Evolutionary conservation across 2,113 vertebrate species (phyloP), one percentile per base, ranked within the genome.

Genomic region (Mastomys natalensis): DNA sequence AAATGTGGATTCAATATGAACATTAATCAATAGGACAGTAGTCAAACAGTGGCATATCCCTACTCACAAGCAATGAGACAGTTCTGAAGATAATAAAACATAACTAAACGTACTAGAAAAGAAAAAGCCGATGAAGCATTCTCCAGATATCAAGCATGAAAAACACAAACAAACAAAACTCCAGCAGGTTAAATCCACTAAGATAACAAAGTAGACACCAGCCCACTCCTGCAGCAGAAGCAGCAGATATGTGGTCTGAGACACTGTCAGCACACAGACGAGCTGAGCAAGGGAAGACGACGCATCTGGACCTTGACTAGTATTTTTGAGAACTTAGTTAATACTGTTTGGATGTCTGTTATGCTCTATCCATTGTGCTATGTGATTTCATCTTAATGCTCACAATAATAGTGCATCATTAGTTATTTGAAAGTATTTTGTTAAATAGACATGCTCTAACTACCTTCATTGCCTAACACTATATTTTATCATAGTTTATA

Each of bases 361-460:
- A 62, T 60, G 13, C 93, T 85, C 62, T 8, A 91, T 87, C 37
- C 1, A 87, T 34, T 21, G 4, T 76, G 7, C 31, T 80, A 51
- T 16, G 29, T 51, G 16, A 73, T 78, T 96, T 92, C 37, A 94
- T 55, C 72, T 62, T 58, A 68, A 70, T 74, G 16, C 7, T 91
- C 88, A 78, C 4, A 73, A 53, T 19, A 80, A 85, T 29, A 84
- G 12, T 17, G 60, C 12, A 90, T 86, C 43, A 86, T 82, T 55
- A 73, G 11, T 72, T 26, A 91, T 55, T 81, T 86, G 10, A 95
- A 91, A 96, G 55, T 95, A 91, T 84, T 84, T 73, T 62, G 37
- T 74, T 48, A 74, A 74, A 85, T 66, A 64, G 2, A 88, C 26
- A 45, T 78, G 64, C 48, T 72, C 31, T 22, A 85, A 64, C 3